These are phyloP conservation scores for Caretta caretta DNA, from an alignment of 2,113 vertebrate genomes.

Conservation along the genomic window DNA sequence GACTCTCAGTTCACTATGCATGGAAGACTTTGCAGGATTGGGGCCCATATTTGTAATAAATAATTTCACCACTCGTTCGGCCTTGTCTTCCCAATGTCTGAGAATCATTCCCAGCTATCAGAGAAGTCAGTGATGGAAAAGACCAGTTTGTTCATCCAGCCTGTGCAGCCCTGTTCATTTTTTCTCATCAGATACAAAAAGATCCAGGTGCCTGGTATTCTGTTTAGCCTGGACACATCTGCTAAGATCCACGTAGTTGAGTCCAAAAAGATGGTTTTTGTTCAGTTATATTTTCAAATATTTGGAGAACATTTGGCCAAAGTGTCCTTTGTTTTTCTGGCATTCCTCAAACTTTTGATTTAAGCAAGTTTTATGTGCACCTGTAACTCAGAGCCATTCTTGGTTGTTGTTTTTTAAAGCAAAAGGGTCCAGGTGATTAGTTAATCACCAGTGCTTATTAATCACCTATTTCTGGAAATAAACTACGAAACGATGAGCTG, in stretches of 20 bases:
- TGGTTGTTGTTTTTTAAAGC: slow-evolving; percentile 5
- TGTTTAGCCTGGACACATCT: slow-evolving; percentile 62
- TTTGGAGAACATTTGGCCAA: slow-evolving; percentile 34
- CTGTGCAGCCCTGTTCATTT: slow-evolving; percentile 42
- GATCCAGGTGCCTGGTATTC: slow-evolving; percentile 58
- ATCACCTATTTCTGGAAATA: slow-evolving; percentile 41
- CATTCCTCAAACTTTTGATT: slow-evolving; percentile 1
- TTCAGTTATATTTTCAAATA: slow-evolving; percentile 62
- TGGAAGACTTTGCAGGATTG: slow-evolving; percentile 1
- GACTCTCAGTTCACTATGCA: not conserved
- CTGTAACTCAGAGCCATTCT: not conserved
- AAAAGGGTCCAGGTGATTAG: slow-evolving; percentile 38
- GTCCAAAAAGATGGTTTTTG: slow-evolving; percentile 52
- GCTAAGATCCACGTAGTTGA: slow-evolving; percentile 60
- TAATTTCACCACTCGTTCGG: slow-evolving; percentile 33
- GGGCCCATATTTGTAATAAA: not conserved
- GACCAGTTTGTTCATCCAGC: slow-evolving; percentile 24
- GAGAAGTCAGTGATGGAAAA: slow-evolving; percentile 44
- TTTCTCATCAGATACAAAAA: slow-evolving; percentile 41
- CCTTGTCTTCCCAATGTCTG: not conserved
- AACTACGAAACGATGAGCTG: slow-evolving; percentile 25
- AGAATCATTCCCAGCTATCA: not conserved
- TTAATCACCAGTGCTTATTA: slow-evolving; percentile 49
- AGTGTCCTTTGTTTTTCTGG: not conserved
- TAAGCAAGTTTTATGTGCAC: slow-evolving; percentile 48